Percentiles rank a stretch among this genome's conserved stretches.
Evolutionary conservation across 37 sponge, comb jelly and placozoan genomes (phyloP).

Genomic region (Hexactinellida sp.): DNA sequence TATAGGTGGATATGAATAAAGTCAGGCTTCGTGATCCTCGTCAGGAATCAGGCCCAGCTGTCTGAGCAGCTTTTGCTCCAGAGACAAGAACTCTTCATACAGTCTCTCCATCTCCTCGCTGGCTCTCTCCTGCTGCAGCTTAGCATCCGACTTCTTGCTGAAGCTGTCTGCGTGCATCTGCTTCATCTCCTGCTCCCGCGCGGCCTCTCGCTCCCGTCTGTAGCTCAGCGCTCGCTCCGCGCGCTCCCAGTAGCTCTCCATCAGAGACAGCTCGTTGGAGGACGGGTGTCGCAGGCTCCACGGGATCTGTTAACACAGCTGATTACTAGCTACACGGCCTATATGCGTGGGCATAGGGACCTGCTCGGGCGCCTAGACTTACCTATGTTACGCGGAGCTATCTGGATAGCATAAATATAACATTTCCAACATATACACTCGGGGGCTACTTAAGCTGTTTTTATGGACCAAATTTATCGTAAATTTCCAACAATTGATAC

Average conservation of each 20-base stretch:
- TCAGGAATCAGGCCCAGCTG: constrained; percentile 57
- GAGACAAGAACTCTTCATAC: constrained; percentile 54
- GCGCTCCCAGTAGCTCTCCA: constrained; percentile 73
- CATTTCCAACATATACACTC: too few relatives aligned
- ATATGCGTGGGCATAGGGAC: constrained; percentile 49
- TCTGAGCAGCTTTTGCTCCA: constrained; percentile 67
- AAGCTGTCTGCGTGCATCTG: not conserved
- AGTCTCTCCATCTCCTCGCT: constrained; percentile 30
- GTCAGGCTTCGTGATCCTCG: not conserved
- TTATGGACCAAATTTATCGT: too few relatives aligned
- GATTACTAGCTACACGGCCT: constrained; percentile 73
- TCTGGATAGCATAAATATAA: not conserved
- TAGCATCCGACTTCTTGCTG: constrained; percentile 20
- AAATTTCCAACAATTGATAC: too few relatives aligned
- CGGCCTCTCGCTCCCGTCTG: constrained; percentile 17
- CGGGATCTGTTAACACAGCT: constrained; percentile 73
- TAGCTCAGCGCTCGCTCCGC: constrained; percentile 46
- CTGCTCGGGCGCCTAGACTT: constrained; percentile 47
- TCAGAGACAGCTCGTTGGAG: constrained; percentile 52
- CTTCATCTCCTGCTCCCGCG: constrained; percentile 42
- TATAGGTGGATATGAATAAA: not conserved
- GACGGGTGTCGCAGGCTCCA: constrained; percentile 73
- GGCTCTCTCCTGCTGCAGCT: constrained; percentile 13
- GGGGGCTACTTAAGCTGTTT: too few relatives aligned
- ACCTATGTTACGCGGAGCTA: too few relatives aligned